Evolutionary conservation across 1,140 invertebrate genomes (phyloP).

Genomic region (Doryteuthis pealeii): DNA sequence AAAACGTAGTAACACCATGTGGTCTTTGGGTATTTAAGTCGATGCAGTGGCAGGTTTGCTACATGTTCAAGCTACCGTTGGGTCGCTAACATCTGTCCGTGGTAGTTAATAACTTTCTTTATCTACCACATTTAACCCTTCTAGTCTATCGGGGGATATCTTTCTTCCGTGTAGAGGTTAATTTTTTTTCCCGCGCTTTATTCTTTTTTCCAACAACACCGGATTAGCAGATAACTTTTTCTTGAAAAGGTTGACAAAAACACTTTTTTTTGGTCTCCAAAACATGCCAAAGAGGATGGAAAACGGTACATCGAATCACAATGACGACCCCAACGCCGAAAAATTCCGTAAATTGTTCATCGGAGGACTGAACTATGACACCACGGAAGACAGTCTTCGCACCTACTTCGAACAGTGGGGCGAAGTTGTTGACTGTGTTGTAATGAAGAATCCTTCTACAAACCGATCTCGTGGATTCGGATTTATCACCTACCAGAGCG

Average conservation of each 20-base stretch:
- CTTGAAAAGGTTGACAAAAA: no score
- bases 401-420: conserved; percentile 96
- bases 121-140: no score
- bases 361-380: conserved; percentile 91
- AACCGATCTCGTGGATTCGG: conserved; percentile 41
- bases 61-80: no score
- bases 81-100: no score
- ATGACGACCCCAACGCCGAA: conserved; percentile 73
- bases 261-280: no score
- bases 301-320: neutral
- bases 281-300: no score
- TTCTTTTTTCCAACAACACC: no score
- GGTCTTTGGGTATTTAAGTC: neutral
- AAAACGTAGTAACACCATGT: neutral
- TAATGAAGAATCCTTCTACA: conserved; percentile 81
- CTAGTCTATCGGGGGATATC: no score
- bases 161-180: no score
- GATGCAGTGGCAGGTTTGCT: neutral
- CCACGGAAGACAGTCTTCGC: conserved; percentile 89
- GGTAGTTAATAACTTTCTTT: no score
- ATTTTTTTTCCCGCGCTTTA: no score
- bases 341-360: conserved; percentile 96
- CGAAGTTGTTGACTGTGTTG: conserved; percentile 94
- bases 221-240: no score
- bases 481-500: conserved; percentile 3